Evolutionary conservation across 2,888 invertebrate species (phyloP), one percentile per base, ranked within the genome.

Genomic region (Pinctada fucata): DNA sequence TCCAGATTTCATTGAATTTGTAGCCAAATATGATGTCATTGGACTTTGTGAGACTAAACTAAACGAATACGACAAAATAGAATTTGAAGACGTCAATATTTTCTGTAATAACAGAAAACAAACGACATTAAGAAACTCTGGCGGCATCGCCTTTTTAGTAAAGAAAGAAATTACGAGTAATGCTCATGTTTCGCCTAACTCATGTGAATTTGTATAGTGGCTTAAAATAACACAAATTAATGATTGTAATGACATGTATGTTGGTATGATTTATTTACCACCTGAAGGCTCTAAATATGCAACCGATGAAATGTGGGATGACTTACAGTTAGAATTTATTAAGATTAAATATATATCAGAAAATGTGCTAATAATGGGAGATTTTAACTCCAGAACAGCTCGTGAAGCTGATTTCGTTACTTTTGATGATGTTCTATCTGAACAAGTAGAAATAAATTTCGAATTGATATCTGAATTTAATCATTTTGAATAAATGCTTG

Each of bases 301-400:
- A 47, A 5, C 63, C 5, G 3, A 1, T 52, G 64, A 72, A 4
- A 64, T 45, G 8, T 72, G 63, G 45, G 72, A 63, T 48, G 72
- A 72, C 2, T 10, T 72, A n/a, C 47, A 72, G n/a, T 48, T 64
- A 16, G 64, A 72, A 72, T 72, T 64, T 47, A 10, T 49, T n/a
- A 16, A n/a, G 10, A 4, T 64, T 10, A 58, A 48, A 2, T 3
- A 10, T 72, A 16, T 64, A 51, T 63, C 64, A 48, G 64, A 72
- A 48, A 64, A 64, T 64, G 49, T 72, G 31, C 45, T 63, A 47
- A 63, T 72, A 1, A 47, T 72, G 52, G 72, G 65, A 2, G 64
- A 47, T 64, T 58, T 72, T 52, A 72, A 72, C 8, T n/a, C 47
- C 47, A 72, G 64, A 72, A 72, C 72, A 72, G 72, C 13, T 45